phyloP scores from a whole-genome alignment of 2,888 invertebrate genomes.

The Agrochola macilenta region DNA sequence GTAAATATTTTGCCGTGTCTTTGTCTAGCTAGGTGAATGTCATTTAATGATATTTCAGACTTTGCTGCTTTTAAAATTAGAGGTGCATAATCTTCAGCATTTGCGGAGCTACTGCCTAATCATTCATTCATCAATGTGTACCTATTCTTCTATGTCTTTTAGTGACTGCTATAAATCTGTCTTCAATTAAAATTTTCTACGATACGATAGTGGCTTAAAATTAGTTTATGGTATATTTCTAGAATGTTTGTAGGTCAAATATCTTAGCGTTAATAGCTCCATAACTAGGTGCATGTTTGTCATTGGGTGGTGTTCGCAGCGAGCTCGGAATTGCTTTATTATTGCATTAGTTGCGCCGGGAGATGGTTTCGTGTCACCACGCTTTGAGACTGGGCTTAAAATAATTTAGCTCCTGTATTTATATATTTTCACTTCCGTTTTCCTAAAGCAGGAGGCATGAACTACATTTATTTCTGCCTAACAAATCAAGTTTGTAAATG shows the following conservation, averaged over 20 bases:
- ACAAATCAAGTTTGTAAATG: background rate
- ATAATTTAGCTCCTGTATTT: conserved; percentile 16
- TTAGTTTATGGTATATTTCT: conserved; percentile 5
- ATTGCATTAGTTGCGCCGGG: conserved; percentile 81
- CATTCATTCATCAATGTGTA: background rate
- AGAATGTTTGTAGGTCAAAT: conserved; percentile 54
- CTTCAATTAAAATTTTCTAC: background rate
- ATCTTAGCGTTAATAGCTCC: conserved; percentile 41
- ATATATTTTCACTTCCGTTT: conserved; percentile 2
- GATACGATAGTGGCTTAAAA: background rate
- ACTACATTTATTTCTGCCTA: background rate
- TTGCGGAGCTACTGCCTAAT: background rate
- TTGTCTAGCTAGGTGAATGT: background rate
- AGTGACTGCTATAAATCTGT: background rate
- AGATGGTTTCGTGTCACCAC: conserved; percentile 64
- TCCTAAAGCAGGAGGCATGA: background rate
- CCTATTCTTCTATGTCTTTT: background rate
- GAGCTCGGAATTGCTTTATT: conserved; percentile 83
- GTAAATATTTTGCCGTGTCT: conserved; percentile 7
- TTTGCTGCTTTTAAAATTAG: background rate
- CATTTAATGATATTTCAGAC: background rate
- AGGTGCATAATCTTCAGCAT: background rate
- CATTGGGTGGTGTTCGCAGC: conserved; percentile 54
- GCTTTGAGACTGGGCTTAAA: conserved; percentile 28
- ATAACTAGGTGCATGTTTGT: conserved; percentile 56